Evolutionary conservation across 2,797 vertebrate genomes (phyloP).

Genomic region (Spinus pinus): DNA sequence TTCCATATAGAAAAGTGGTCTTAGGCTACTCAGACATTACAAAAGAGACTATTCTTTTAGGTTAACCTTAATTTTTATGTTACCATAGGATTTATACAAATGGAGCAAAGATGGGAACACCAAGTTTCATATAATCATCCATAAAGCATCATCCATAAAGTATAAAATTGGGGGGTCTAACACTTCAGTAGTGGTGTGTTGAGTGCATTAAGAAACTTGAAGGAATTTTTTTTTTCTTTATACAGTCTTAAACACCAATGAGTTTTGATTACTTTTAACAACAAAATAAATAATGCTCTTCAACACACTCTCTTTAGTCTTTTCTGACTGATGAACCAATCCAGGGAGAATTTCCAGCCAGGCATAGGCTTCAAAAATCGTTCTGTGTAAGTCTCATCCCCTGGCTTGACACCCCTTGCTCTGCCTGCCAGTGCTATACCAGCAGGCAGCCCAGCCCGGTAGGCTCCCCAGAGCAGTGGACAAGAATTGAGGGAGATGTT

Average conservation of each 20-base stretch:
- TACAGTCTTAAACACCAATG: neutral
- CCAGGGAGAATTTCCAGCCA: neutral
- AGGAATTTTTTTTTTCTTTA: neutral
- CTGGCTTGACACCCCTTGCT: neutral
- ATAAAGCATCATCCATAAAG: neutral
- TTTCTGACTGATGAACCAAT: neutral
- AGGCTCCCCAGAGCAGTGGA: neutral
- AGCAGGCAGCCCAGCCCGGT: neutral
- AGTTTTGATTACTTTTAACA: neutral
- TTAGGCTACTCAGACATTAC: neutral
- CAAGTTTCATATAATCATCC: neutral
- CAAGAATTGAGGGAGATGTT: neutral
- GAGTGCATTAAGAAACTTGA: neutral
- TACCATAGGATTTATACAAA: neutral
- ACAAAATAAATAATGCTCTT: neutral
- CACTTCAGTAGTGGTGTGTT: neutral
- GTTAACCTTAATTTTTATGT: neutral
- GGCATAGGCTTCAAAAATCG: rapidly evolving
- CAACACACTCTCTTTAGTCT: neutral
- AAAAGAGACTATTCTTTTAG: neutral
- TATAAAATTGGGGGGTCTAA: rapidly evolving
- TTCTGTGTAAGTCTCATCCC: neutral
- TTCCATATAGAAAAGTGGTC: neutral
- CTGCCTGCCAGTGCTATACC: neutral
- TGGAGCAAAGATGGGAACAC: neutral